These are phyloP conservation scores for Agelastica alni DNA, from an alignment of 2,888 invertebrate genomes.

Conservation along the genomic window DNA sequence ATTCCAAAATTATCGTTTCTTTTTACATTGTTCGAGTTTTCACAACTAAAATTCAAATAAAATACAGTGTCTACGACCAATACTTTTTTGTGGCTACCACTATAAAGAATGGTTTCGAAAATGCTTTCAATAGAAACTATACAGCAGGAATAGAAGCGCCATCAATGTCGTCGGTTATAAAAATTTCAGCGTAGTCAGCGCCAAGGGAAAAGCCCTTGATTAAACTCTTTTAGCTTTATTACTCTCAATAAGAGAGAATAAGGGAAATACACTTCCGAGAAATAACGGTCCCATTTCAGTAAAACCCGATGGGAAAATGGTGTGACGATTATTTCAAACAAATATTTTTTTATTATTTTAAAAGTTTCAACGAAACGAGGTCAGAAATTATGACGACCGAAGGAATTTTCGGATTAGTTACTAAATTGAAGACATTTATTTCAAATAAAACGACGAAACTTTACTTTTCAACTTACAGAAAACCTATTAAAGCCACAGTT, in stretches of 20 bases:
- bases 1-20: too few species aligned
- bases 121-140: not conserved
- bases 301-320: constrained; percentile 1
- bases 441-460: too few species aligned
- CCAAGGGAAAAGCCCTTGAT: constrained; percentile 24
- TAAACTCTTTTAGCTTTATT: constrained; percentile 28
- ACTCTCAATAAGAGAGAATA: constrained; percentile 17
- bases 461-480: too few species aligned
- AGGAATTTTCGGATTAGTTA: too few species aligned
- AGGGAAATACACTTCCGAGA: constrained; percentile 14
- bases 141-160: not conserved
- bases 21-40: too few species aligned
- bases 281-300: constrained; percentile 11
- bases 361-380: not conserved
- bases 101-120: not conserved
- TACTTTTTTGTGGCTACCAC: not conserved
- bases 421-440: too few species aligned
- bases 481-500: too few species aligned
- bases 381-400: not conserved
- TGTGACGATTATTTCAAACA: constrained; percentile 13
- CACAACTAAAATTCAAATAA: too few species aligned
- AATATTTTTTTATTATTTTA: constrained; percentile 15
- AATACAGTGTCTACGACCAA: too few species aligned
- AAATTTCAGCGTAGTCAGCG: constrained; percentile 15
- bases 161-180: constrained; percentile 1